Evolutionary conservation across 2,888 invertebrate species (phyloP).

Genomic region (Protophormia terraenovae): DNA sequence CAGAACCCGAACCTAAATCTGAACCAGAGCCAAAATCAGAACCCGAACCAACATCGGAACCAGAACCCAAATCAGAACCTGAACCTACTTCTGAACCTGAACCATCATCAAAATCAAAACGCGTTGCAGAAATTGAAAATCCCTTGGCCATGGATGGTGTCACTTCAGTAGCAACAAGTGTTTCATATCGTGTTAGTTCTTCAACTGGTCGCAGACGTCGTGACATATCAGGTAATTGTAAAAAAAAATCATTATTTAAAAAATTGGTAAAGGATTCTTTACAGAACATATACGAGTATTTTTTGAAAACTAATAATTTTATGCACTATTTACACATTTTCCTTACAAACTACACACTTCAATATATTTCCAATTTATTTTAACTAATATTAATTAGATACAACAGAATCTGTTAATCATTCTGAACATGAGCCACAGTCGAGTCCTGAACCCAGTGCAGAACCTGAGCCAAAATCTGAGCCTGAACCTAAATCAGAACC

Average conservation of each 20-base stretch:
- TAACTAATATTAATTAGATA: constrained; percentile 54
- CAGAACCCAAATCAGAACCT: constrained; percentile 80
- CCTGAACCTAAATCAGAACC: constrained; percentile 76
- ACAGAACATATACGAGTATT: constrained; percentile 19
- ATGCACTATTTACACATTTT: constrained; percentile 74
- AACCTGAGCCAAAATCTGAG: constrained; percentile 77
- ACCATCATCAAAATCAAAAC: constrained; percentile 82
- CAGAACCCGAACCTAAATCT: constrained; percentile 80
- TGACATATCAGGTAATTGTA: constrained; percentile 74
- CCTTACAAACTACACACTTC: constrained; percentile 34
- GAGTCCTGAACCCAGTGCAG: constrained; percentile 77
- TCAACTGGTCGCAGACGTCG: constrained; percentile 80
- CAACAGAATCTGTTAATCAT: constrained; percentile 60
- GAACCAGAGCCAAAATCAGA: constrained; percentile 78
- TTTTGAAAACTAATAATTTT: constrained; percentile 17
- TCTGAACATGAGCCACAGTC: constrained; percentile 81
- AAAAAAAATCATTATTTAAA: neutral
- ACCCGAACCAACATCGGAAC: constrained; percentile 80
- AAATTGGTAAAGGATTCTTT: neutral
- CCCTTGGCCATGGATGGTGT: constrained; percentile 84
- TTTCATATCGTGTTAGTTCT: constrained; percentile 89
- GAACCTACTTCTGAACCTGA: constrained; percentile 80
- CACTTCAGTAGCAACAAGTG: constrained; percentile 88
- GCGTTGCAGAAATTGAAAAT: constrained; percentile 83
- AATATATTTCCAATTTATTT: constrained; percentile 28